Evolutionary conservation across 2,113 vertebrate genomes (phyloP).

Genomic region (Chamaea fasciata): DNA sequence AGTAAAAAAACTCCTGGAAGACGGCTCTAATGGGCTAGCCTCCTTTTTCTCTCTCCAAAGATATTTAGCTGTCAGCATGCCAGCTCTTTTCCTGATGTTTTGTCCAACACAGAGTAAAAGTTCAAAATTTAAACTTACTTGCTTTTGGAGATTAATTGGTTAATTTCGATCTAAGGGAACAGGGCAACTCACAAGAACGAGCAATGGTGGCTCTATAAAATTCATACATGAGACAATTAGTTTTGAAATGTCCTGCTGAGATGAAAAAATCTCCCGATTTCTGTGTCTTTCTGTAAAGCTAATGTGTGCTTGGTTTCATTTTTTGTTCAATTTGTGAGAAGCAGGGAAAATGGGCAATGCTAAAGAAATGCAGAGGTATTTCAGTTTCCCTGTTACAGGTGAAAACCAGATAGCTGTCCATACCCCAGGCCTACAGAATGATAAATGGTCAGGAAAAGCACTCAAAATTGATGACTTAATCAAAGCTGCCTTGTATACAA

Average conservation of each 20-base stretch:
- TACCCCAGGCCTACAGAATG: not conserved
- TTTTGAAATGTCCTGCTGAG: not conserved
- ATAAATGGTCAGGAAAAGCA: slow-evolving; percentile 12
- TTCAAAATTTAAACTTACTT: not conserved
- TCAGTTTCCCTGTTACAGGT: not conserved
- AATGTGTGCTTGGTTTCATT: not conserved
- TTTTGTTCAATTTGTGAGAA: not conserved
- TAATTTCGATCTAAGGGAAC: not conserved
- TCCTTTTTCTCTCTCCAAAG: not conserved
- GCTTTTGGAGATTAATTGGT: not conserved
- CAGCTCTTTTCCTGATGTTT: not conserved
- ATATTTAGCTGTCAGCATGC: not conserved
- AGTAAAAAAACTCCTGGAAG: not conserved
- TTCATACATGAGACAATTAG: not conserved
- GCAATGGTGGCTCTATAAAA: not conserved
- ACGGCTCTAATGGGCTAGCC: not conserved
- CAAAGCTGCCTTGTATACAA: not conserved
- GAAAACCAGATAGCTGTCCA: not conserved
- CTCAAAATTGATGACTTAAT: slow-evolving; percentile 10
- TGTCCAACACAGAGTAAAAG: not conserved
- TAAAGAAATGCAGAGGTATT: not conserved
- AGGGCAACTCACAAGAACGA: not conserved
- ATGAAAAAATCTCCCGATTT: not conserved
- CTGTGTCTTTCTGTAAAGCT: not conserved
- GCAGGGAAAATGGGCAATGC: not conserved